Base-by-base conservation (phyloP, 2,113 vertebrate species). In the Pseudolaguvia tuberculata region DNA sequence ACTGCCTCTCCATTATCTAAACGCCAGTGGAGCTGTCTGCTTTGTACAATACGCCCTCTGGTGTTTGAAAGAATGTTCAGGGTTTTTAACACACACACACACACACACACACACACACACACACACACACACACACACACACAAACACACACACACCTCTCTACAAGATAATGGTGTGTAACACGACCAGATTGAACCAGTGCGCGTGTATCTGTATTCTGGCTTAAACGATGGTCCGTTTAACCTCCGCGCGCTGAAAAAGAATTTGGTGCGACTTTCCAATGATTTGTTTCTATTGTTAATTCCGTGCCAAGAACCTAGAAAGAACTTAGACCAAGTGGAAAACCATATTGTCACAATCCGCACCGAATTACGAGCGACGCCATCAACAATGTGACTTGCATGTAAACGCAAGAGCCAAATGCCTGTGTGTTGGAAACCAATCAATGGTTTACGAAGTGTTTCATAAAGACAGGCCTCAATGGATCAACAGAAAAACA, bases 1-100 rank as follows among this genome's bases (percentile, higher is more conserved):
- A 78, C 86, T 86, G 84, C 86, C 86, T 81, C 83, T 85, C 86
- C 83, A 84, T 83, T 63, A 79, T 58, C 82, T 84, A 68, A 45
- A 59, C 84, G 47, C 78, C 50, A 13, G 27, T 50, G 23, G 31
- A 17, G 31, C n/a, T 47, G 45, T 45, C 31, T 65, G 70, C 73
- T 65, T 77, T 81, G 85, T 51, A 80, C 71, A 75, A 80, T 75
- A 69, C 74, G 86, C 89, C 88, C 89, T 83, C 91, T 90, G 77
- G 82, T 68, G 91, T 53, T 72, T 74, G 73, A 13, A 11, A 0
- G 15, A 45, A 10, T 75, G 77, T 81, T 52, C 0, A 20, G 14
- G 27, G 57, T 2, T 3, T 18, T 11, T 2, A 65, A 23, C 23
- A 18, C 6, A 50, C 50, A 0, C 23, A 1, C 11, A 47, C 42